These are phyloP conservation scores for Drosophila meridiana DNA, from an alignment of 2,888 invertebrate genomes.

Conservation along the genomic window DNA sequence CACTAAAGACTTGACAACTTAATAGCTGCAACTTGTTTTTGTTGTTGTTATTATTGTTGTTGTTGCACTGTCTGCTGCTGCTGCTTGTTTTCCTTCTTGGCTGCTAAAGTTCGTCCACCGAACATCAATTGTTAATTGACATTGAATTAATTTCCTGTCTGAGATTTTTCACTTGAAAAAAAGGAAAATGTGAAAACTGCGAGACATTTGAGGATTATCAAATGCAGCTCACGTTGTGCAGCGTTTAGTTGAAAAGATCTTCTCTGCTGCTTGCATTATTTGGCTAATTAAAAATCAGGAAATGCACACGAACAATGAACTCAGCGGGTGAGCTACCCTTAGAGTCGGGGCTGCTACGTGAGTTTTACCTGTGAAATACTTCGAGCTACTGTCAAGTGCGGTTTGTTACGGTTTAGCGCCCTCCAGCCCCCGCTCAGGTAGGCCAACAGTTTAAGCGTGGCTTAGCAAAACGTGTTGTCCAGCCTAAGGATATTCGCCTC, in stretches of 20 bases:
- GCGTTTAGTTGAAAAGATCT: constrained; percentile 1
- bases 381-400: constrained; percentile 65
- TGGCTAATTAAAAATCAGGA: constrained; percentile 78
- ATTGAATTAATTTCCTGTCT: constrained; percentile 69
- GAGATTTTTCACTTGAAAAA: constrained; percentile 8
- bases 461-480: constrained; percentile 50
- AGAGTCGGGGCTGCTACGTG: constrained; percentile 31
- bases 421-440: constrained; percentile 35
- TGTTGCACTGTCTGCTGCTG: constrained; percentile 9
- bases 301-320: constrained; percentile 64
- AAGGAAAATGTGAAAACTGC: neutral
- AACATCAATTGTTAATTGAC: constrained; percentile 54
- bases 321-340: constrained; percentile 24
- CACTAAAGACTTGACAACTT: constrained; percentile 53
- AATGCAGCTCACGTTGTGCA: constrained; percentile 62
- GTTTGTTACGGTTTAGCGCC: constrained; percentile 65
- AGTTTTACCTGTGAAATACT: constrained; percentile 43
- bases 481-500: constrained; percentile 56
- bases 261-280: constrained; percentile 36
- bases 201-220: constrained; percentile 15
- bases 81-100: constrained; percentile 47
- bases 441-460: constrained; percentile 11
- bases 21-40: constrained; percentile 31
- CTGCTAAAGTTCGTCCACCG: constrained; percentile 44
- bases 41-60: constrained; percentile 5